These are phyloP conservation scores for Lasioglossum figueresi DNA, from an alignment of 2,888 invertebrate species.

Conservation along the genomic window DNA sequence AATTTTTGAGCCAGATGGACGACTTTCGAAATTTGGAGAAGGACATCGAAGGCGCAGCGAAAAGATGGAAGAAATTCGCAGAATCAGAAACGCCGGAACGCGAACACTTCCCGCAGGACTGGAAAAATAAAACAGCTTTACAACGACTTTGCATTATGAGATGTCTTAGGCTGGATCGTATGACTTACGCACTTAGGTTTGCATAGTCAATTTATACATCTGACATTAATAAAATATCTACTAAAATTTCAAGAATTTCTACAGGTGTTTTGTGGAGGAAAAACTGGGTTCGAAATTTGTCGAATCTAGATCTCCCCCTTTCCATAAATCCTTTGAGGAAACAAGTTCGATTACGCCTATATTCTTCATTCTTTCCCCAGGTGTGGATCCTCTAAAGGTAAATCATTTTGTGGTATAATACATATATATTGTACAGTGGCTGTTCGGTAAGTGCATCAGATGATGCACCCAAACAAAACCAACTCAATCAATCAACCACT, in stretches of 20 bases:
- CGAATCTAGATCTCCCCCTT: conserved; percentile 91
- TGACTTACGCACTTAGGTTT: conserved; percentile 93
- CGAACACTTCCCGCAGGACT: conserved; percentile 97
- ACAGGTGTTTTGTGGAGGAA: conserved; percentile 93
- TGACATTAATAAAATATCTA: neutral
- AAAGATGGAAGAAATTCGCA: conserved; percentile 96
- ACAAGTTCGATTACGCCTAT: conserved; percentile 93
- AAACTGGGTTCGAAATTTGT: conserved; percentile 93
- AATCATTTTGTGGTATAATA: neutral
- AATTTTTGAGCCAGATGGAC: conserved; percentile 90
- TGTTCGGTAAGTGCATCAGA: neutral
- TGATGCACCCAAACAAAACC: neutral
- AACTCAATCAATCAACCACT: neutral
- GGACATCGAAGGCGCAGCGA: conserved; percentile 95
- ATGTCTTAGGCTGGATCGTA: conserved; percentile 95
- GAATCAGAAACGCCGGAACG: conserved; percentile 97
- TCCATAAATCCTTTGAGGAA: conserved; percentile 94
- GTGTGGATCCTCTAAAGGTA: conserved; percentile 96
- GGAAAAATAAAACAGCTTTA: conserved; percentile 95
- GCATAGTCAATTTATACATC: too few relatives aligned
- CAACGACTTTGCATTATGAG: conserved; percentile 97
- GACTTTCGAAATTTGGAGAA: conserved; percentile 94
- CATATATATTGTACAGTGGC: neutral
- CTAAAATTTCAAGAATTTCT: neutral
- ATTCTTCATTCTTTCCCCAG: conserved; percentile 97